Base-by-base conservation (phyloP, 2,888 invertebrate genomes). In the Listrodromus nycthemerus region DNA sequence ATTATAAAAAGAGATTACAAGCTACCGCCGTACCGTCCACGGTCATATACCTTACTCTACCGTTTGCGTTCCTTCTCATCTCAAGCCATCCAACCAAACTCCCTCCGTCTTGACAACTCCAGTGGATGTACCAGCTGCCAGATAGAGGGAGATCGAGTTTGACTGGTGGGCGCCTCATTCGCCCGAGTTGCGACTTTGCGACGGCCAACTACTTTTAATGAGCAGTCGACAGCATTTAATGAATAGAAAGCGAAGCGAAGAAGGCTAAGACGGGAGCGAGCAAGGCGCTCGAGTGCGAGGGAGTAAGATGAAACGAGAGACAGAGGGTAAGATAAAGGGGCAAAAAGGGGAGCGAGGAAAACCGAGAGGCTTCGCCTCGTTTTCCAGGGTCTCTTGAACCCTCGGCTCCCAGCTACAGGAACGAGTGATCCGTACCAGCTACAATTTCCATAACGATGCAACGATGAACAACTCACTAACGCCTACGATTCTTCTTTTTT, bases 121-220 rank as follows among this genome's bases (percentile, higher is more conserved):
- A 19, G 24, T 27, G 58, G 65, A 48, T 75, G 75, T 79, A 71
- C 33, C 65, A 48, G 41, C 55, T 70, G 48, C 45, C 45, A 63
- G 71, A 65, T 70, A 66, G 82, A 33, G 33, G 16, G 73, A 70
- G 78, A 74, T 58, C 79, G 70, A 33, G 71, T 61, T 65, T 52
- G 76, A 52, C 76, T 77, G 58, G 80, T 73, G 69, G 55, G 52
- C 61, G 48, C 52, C 66, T 67, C 61, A 78, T 69, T 33, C 82
- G 65, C 84, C 86, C 85, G 84, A 88, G 86, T 88, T 86, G 88
- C 86, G 87, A 89, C 89, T 88, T 88, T 80, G 70, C 76, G 78
- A 84, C 84, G 85, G 83, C 85, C 86, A 89, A 89, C 89, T 90
- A 87, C 87, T 88, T 90, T 90, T 89, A 90, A 90, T 87, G 88